phyloP scores from a whole-genome alignment of 1,140 invertebrate genomes.

The Idris sp. region DNA sequence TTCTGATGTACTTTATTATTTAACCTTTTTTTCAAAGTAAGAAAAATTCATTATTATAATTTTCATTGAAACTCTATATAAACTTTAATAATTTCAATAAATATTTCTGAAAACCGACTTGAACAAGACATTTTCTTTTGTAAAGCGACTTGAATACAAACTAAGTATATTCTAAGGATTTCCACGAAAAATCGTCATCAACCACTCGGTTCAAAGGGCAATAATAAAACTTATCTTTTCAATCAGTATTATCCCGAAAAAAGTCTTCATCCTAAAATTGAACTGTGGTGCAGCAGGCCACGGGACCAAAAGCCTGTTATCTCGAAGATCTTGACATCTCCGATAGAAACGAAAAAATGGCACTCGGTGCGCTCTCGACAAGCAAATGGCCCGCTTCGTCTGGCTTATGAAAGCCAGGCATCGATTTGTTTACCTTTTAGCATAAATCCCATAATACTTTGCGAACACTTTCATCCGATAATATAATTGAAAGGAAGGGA shows the following conservation, averaged over 20 bases:
- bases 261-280: constrained; percentile 1
- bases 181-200: neutral
- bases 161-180: neutral
- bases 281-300: neutral
- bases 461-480: constrained; percentile 52
- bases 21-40: no score
- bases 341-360: constrained; percentile 41
- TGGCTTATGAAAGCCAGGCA: constrained; percentile 31
- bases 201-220: neutral
- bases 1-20: no score
- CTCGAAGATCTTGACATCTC: constrained; percentile 27
- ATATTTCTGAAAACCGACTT: no score
- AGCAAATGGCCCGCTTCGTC: constrained; percentile 21
- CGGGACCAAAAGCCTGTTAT: constrained; percentile 20
- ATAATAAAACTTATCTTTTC: constrained; percentile 10
- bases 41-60: no score
- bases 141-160: no score
- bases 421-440: constrained; percentile 51
- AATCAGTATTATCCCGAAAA: constrained; percentile 7
- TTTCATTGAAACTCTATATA: no score
- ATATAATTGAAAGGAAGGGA: constrained; percentile 49
- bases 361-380: constrained; percentile 29
- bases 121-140: no score
- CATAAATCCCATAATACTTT: constrained; percentile 49
- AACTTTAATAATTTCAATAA: no score